Percentiles rank a stretch among this genome's conserved stretches.
These are phyloP conservation scores for Synergus itoensis DNA, from an alignment of 2,888 invertebrate genomes.

Conservation along the genomic window DNA sequence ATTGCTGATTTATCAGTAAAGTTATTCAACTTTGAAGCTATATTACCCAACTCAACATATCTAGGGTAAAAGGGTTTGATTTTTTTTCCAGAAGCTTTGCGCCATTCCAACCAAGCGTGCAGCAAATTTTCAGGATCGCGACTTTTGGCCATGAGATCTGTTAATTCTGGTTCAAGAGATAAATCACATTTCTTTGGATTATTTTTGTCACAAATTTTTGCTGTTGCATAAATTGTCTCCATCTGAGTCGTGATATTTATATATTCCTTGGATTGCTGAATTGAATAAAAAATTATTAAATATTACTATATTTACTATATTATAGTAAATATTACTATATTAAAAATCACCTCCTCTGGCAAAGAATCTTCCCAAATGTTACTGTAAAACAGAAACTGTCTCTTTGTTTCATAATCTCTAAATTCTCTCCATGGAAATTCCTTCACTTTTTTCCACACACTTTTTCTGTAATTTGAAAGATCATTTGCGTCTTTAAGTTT, in stretches of 20 bases:
- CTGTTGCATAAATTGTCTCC: slow-evolving; percentile 87
- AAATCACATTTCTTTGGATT: slow-evolving; percentile 84
- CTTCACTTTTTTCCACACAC: slow-evolving; percentile 83
- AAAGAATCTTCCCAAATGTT: slow-evolving; percentile 87
- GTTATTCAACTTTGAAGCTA: slow-evolving; percentile 73
- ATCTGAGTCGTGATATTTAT: slow-evolving; percentile 84
- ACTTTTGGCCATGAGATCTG: slow-evolving; percentile 83
- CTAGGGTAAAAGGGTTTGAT: slow-evolving; percentile 76
- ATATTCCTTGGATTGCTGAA: slow-evolving; percentile 76
- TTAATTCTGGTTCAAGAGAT: slow-evolving; percentile 88
- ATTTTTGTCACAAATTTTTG: slow-evolving; percentile 86
- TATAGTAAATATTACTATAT: background rate
- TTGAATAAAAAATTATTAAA: slow-evolving; percentile 13
- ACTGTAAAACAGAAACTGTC: slow-evolving; percentile 88
- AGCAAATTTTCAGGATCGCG: slow-evolving; percentile 89
- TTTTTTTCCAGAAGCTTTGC: slow-evolving; percentile 85
- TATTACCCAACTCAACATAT: slow-evolving; percentile 74
- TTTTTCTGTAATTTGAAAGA: slow-evolving; percentile 81
- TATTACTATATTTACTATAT: background rate
- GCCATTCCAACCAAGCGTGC: slow-evolving; percentile 90
- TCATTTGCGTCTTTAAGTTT: slow-evolving; percentile 78
- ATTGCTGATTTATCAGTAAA: slow-evolving; percentile 73
- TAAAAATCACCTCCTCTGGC: slow-evolving; percentile 80
- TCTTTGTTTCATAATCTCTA: slow-evolving; percentile 83
- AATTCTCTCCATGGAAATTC: slow-evolving; percentile 87